Evolutionary conservation across 2,888 invertebrate genomes (phyloP).

Genomic region (Meiosimyza platycephala): DNA sequence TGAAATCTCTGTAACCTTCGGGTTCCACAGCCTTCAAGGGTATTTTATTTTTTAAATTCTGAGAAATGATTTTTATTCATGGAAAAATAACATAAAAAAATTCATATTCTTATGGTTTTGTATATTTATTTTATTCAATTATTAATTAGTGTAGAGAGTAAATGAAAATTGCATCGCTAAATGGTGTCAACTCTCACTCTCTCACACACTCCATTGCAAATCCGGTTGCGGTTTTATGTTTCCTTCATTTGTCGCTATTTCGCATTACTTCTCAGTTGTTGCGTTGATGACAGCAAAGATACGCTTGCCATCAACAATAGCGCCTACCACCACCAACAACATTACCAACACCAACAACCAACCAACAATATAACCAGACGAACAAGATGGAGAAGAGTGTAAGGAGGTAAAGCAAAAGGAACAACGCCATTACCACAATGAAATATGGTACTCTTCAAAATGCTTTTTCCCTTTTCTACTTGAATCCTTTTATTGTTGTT

Average conservation of each 20-base stretch:
- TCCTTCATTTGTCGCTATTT: slow-evolving; percentile 2
- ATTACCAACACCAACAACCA: background rate
- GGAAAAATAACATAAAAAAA: too few species aligned
- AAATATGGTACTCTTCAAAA: slow-evolving; percentile 28
- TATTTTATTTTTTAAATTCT: too few species aligned
- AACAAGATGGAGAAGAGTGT: background rate
- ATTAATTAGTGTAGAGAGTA: too few species aligned
- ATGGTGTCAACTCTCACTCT: too few species aligned
- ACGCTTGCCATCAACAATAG: background rate
- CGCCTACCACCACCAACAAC: background rate
- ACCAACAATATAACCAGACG: background rate
- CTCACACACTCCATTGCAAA: too few species aligned
- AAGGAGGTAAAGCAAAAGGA: background rate
- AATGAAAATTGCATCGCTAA: too few species aligned
- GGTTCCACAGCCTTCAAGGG: too few species aligned
- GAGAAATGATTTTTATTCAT: too few species aligned
- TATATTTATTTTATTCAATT: too few species aligned
- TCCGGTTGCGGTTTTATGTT: background rate
- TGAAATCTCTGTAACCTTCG: too few species aligned
- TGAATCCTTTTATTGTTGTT: slow-evolving; percentile 23
- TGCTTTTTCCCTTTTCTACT: slow-evolving; percentile 22
- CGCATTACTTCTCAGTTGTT: background rate
- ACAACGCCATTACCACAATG: slow-evolving; percentile 10
- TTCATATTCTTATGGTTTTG: too few species aligned
- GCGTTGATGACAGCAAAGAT: slow-evolving; percentile 8